Percentiles rank a stretch among this genome's conserved stretches.
phyloP scores from a whole-genome alignment of 2,888 invertebrate genomes.

The Danaus chrysippus region DNA sequence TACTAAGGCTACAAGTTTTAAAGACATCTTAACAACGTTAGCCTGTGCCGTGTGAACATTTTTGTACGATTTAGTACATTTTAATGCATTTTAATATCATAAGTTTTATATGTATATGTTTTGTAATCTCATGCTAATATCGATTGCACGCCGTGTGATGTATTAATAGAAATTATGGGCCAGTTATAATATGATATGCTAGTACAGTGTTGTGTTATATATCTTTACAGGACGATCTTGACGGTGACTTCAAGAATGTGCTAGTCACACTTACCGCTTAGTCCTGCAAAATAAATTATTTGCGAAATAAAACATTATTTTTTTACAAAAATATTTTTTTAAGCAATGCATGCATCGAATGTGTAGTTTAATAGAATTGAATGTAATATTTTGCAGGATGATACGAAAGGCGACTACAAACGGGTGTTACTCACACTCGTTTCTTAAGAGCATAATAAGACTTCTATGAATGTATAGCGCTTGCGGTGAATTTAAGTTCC shows the following conservation, averaged over 20 bases:
- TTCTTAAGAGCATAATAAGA: conserved; percentile 64
- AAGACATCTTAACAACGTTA: conserved; percentile 44
- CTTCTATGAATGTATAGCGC: conserved; percentile 41
- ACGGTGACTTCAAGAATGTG: conserved; percentile 83
- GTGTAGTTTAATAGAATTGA: conserved; percentile 44
- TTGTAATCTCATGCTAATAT: conserved; percentile 45
- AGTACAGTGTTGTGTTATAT: conserved; percentile 57
- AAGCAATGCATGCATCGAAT: conserved; percentile 40
- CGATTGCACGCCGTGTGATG: conserved; percentile 55
- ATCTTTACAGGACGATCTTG: conserved; percentile 82
- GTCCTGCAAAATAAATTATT: conserved; percentile 58
- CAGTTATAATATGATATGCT: conserved; percentile 55
- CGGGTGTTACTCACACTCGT: conserved; percentile 81
- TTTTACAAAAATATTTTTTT: conserved; percentile 47
- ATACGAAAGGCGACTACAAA: conserved; percentile 85
- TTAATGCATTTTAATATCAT: conserved; percentile 39
- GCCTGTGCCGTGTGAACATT: conserved; percentile 47
- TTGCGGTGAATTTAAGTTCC: conserved; percentile 46
- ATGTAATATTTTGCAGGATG: conserved; percentile 81
- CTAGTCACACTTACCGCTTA: conserved; percentile 80
- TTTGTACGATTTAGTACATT: conserved; percentile 33
- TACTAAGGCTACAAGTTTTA: conserved; percentile 67
- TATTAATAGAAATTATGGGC: conserved; percentile 62
- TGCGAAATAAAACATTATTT: conserved; percentile 39
- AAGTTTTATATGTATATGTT: conserved; percentile 33